phyloP scores from a whole-genome alignment of 2,797 vertebrate species.

The Glossophaga mutica region DNA sequence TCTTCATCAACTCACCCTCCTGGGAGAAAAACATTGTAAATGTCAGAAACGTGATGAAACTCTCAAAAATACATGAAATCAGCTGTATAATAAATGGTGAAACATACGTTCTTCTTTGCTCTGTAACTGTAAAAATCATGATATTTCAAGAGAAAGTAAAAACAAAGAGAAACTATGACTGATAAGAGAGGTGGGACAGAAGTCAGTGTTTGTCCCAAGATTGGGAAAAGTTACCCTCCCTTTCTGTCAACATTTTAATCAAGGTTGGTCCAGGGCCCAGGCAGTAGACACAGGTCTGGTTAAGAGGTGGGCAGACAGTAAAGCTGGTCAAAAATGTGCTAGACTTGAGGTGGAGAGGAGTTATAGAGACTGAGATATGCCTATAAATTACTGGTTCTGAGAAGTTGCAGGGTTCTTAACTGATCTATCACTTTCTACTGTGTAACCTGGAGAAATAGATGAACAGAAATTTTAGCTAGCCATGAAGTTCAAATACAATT shows the following conservation, averaged over 20 bases:
- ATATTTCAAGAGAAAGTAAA: slow-evolving; percentile 21
- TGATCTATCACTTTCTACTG: not conserved
- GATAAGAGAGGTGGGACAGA: not conserved
- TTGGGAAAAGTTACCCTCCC: fast-evolving
- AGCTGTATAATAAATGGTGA: not conserved
- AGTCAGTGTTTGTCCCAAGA: not conserved
- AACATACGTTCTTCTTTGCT: slow-evolving; percentile 39
- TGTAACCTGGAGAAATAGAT: not conserved
- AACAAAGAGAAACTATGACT: not conserved
- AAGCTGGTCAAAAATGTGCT: not conserved
- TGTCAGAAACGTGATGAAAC: slow-evolving; percentile 54
- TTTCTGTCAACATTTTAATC: not conserved
- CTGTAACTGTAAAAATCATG: slow-evolving; percentile 17
- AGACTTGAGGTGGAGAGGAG: too few species aligned
- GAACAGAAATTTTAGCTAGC: not conserved
- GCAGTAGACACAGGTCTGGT: not conserved
- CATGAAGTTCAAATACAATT: not conserved
- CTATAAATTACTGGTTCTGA: not conserved
- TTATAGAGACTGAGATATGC: not conserved
- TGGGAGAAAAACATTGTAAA: slow-evolving; percentile 51
- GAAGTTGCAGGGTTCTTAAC: not conserved
- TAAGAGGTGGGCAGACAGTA: not conserved
- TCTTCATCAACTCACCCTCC: not conserved
- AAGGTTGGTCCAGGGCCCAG: not conserved
- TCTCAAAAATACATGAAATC: slow-evolving; percentile 58